Evolutionary conservation across 2,113 vertebrate species (phyloP).

Genomic region (Hiodon tergisus): DNA sequence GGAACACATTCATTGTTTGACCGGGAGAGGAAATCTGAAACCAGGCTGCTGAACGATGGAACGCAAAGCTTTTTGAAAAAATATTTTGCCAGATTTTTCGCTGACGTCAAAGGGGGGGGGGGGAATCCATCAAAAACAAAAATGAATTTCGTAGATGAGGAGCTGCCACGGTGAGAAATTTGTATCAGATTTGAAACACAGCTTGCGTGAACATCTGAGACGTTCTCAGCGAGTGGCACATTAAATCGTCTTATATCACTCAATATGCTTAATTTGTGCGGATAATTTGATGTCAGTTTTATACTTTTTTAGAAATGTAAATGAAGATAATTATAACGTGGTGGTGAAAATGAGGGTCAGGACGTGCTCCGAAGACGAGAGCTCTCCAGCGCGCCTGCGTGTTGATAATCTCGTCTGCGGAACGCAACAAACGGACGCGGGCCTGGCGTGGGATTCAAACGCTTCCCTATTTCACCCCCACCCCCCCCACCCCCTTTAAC

Average conservation of each 20-base stretch:
- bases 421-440: background rate
- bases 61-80: background rate
- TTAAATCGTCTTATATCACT: conserved; percentile 21
- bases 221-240: conserved; percentile 1
- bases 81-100: conserved; percentile 6
- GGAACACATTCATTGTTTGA: conserved; percentile 11
- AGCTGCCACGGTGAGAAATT: conserved; percentile 11
- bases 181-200: conserved; percentile 14
- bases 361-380: conserved; percentile 17
- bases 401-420: background rate
- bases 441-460: background rate
- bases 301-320: conserved; percentile 19
- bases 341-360: conserved; percentile 4
- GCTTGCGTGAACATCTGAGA: conserved; percentile 6
- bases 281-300: conserved; percentile 25
- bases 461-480: background rate
- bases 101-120: background rate
- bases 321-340: conserved; percentile 21
- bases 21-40: conserved; percentile 9
- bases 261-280: conserved; percentile 12
- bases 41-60: background rate
- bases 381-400: background rate
- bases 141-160: conserved; percentile 34
- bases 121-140: conserved; percentile 33
- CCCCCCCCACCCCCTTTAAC: background rate